Evolutionary conservation across 2,888 invertebrate genomes (phyloP).

Genomic region (Pilophorus perplexus): DNA sequence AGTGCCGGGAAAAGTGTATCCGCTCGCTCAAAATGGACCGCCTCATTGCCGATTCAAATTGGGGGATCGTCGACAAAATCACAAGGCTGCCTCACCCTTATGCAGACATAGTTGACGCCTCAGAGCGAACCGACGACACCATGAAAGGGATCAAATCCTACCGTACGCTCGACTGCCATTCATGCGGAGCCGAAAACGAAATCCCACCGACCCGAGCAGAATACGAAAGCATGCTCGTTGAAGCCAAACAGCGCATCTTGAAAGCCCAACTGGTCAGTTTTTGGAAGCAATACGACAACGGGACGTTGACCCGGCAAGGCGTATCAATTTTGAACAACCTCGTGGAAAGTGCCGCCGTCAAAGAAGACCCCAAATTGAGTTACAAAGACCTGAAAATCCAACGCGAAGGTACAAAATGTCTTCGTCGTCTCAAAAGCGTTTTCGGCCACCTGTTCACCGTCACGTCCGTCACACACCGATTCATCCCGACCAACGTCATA

Average conservation of each 20-base stretch:
- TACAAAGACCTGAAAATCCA: slow-evolving; percentile 32
- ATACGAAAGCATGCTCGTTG: slow-evolving; percentile 17
- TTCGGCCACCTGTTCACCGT: slow-evolving; percentile 34
- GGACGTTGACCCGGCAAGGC: slow-evolving; percentile 28
- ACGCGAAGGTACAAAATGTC: slow-evolving; percentile 7
- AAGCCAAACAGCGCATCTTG: slow-evolving; percentile 35
- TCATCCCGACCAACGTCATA: slow-evolving; percentile 35
- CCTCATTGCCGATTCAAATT: slow-evolving; percentile 41
- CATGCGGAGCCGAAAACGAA: slow-evolving; percentile 4
- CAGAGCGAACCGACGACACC: not conserved
- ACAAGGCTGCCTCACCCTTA: slow-evolving; percentile 34
- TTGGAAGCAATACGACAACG: slow-evolving; percentile 32
- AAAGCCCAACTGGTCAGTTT: slow-evolving; percentile 37
- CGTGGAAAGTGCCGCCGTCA: slow-evolving; percentile 33
- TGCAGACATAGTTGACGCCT: slow-evolving; percentile 14
- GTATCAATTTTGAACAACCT: slow-evolving; percentile 26
- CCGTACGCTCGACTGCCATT: slow-evolving; percentile 1
- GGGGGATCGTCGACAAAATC: slow-evolving; percentile 34
- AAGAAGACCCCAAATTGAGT: slow-evolving; percentile 30
- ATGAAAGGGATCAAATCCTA: slow-evolving; percentile 7
- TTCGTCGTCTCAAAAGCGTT: slow-evolving; percentile 14
- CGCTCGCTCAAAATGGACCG: slow-evolving; percentile 42
- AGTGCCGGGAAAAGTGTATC: slow-evolving; percentile 29
- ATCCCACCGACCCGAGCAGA: slow-evolving; percentile 17
- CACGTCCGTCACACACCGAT: slow-evolving; percentile 35